Conservation (phyloP, 2,888 invertebrate species). For the Xestia sexstrigata region DNA sequence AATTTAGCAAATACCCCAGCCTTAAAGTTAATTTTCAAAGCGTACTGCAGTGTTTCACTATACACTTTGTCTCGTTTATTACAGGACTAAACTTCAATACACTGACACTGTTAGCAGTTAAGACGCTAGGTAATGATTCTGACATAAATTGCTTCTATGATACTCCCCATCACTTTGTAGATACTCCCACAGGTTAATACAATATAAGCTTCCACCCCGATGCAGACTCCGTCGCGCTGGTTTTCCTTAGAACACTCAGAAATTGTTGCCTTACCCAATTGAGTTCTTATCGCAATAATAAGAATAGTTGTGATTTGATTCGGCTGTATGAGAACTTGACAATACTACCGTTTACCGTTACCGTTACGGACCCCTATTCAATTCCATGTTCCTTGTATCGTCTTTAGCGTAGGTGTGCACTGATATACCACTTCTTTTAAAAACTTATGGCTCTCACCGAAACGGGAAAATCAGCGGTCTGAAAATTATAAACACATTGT, state of each 20-base stretch:
- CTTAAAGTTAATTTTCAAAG: conserved; percentile 17
- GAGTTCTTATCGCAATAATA: not conserved
- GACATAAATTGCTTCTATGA: not conserved
- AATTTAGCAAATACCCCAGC: too few species aligned
- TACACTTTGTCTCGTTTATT: not conserved
- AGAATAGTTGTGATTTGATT: not conserved
- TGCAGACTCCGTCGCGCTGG: not conserved
- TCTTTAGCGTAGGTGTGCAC: not conserved
- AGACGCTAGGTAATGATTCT: not conserved
- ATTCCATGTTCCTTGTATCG: not conserved
- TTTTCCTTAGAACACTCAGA: not conserved
- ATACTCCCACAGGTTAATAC: not conserved
- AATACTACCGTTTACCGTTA: not conserved
- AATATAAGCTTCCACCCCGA: not conserved
- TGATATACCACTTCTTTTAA: not conserved
- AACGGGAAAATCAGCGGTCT: conserved; percentile 3
- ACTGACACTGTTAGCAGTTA: not conserved
- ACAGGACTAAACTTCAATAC: not conserved
- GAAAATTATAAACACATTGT: conserved; percentile 21
- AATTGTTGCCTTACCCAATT: not conserved
- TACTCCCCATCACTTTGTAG: not conserved
- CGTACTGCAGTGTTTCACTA: not conserved
- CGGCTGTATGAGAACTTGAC: not conserved
- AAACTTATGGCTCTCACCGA: not conserved
- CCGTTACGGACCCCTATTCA: not conserved